Conservation (phyloP, 2,888 invertebrate species). For the Thera britannica region DNA sequence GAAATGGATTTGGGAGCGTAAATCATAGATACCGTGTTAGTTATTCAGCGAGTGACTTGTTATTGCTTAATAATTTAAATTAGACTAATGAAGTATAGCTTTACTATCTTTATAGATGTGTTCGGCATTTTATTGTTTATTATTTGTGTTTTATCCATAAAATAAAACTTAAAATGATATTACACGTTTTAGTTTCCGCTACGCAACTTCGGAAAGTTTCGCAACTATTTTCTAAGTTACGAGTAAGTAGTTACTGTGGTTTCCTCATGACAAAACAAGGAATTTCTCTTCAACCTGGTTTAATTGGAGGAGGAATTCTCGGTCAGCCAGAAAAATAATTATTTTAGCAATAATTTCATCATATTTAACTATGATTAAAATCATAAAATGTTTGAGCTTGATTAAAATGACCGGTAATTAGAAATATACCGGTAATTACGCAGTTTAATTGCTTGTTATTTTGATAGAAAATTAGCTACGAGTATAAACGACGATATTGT, state of each 20-base stretch:
- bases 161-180: constrained; percentile 16
- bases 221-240: no score
- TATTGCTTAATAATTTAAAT: constrained; percentile 76
- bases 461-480: constrained; percentile 14
- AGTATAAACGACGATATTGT: constrained; percentile 9
- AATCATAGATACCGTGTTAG: constrained; percentile 68
- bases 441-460: constrained; percentile 12
- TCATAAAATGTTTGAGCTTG: not conserved
- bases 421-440: constrained; percentile 13
- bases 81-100: constrained; percentile 70
- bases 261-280: no score
- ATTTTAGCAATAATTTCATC: no score
- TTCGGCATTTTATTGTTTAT: constrained; percentile 50
- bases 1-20: constrained; percentile 61
- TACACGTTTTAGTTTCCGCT: not conserved
- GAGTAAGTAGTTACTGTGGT: no score
- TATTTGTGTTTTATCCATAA: constrained; percentile 51
- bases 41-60: constrained; percentile 62
- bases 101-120: constrained; percentile 38
- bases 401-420: constrained; percentile 30
- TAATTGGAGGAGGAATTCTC: no score
- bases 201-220: no score
- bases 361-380: no score
- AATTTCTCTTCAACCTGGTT: no score
- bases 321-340: no score